Base-by-base conservation (phyloP, 1,140 invertebrate species). In the Trissolcus basalis region DNA sequence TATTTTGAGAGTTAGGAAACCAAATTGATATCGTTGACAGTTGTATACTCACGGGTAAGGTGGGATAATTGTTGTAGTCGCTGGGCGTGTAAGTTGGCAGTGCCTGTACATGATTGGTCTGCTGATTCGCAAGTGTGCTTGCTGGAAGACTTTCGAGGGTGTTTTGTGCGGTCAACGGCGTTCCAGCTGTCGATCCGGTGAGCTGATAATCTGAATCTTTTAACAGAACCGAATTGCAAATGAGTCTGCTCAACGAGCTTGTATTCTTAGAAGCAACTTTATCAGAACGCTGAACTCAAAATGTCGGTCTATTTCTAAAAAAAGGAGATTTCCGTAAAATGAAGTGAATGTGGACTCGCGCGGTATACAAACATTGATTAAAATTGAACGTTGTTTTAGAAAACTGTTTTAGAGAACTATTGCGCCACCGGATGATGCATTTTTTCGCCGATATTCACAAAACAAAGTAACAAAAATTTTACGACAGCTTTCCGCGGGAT, bases 171-270 rank as follows among this genome's bases (percentile, higher is more conserved):
- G 85, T 86, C 75, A 86, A 54, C 11, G 90, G 90, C 33, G 90
- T 91, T 79, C 90, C 90, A 49, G 87, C 90, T 55, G 89, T 90
- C 67, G 90, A 91, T 53, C 90, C 90, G 32, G 87, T 88, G 75
- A 92, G 84, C 81, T 92, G 91, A 83, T 92, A 91, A 86, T 92
- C 91, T 72, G 91, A 92, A 87, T 91, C 91, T 92, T 87, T 53
- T 78, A 80, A 83, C 70, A 82, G 51, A 77, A 75, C 59, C 71
- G 56, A 78, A 78, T 72, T 70, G 51, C 60, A 73, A 78, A 76
- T 78, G 71, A 74, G 63, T 75, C 11, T 60, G 50, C 54, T 54
- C 51, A 80, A 80, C 74, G 65, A 71, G 49, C 32, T 27, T 67
- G 41, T 60, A 48, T 79, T 71, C 41, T 71, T n/a, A 75, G 53